Conservation (phyloP, 1,140 invertebrate genomes). For the Argopecten irradians region DNA sequence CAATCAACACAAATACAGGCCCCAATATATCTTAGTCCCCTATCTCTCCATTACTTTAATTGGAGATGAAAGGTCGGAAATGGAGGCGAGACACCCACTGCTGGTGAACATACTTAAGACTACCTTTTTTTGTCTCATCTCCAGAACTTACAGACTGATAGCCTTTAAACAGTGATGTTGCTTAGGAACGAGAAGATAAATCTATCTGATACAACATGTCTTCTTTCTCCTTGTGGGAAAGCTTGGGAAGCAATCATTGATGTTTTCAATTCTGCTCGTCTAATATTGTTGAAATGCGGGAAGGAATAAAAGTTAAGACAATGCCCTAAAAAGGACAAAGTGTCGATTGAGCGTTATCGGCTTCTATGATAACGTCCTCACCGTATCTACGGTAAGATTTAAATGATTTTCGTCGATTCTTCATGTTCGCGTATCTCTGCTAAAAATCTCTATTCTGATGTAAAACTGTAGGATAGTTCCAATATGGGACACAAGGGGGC, state of each 20-base stretch:
- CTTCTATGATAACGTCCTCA: neutral
- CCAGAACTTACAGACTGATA: neutral
- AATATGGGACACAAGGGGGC: conserved; percentile 12
- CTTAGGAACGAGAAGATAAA: neutral
- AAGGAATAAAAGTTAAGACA: conserved; percentile 10
- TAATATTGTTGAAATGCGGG: neutral
- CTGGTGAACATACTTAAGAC: neutral
- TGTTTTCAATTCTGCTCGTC: neutral
- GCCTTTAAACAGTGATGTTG: neutral
- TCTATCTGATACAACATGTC: neutral
- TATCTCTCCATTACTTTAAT: neutral
- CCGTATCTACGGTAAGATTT: neutral
- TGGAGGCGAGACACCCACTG: neutral
- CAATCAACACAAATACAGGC: neutral
- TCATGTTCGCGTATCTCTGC: neutral
- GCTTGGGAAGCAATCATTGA: neutral
- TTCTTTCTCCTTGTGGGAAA: neutral
- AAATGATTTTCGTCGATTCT: neutral
- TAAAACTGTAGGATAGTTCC: neutral
- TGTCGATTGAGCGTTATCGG: neutral
- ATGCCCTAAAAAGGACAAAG: neutral
- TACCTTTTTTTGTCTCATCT: neutral
- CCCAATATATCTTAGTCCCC: neutral
- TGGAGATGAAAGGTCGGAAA: neutral
- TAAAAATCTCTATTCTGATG: neutral